Base-by-base conservation (phyloP, 2,888 invertebrate genomes). In the Allolobophora icterica region DNA sequence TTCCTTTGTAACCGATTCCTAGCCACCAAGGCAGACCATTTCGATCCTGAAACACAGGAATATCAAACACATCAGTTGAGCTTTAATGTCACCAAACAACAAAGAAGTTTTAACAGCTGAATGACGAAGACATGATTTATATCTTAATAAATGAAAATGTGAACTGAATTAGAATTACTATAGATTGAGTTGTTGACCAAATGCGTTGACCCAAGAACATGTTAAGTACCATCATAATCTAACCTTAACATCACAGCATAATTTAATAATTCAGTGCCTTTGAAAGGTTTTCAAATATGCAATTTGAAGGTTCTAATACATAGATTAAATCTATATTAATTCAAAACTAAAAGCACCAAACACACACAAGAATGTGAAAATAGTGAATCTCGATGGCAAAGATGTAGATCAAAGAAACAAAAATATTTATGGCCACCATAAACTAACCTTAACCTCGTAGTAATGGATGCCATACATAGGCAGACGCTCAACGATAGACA, bases 381-480 rank as follows among this genome's bases (percentile, higher is more conserved):
- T n/a, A 71, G 13, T 71, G 71, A n/a, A 71, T n/a, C 11, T 8
- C n/a, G 6, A 71, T 17, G 17, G 71, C 71, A 71, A n/a, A 71
- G n/a, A 6, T 71, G 30, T 17, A 8, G 30, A 11, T 71, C 8
- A 71, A 71, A 11, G n/a, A 71, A 11, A 52, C 4, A 71, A 0
- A 24, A 52, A 52, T n/a, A n/a, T n/a, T 24, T 52, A 52, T 24
- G 24, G 52, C 52, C 21, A 45, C 45, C 83, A 17, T 30, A 0
- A n/a, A 84, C 90, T 45, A 42, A 92, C 96, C 94, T 95, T 95
- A 42, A 96, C 96, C 93, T 96, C 95, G 94, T 96, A 96, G 93
- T 96, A 96, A 93, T 96, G 96, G 91, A 96, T 95, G 42, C 96
- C 96, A 94, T 96, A 96, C 35, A 96, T 96, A 89, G 96, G 96